A percentile compares a stretch with the other conserved stretches of the same genome.
Conservation (phyloP, 2,113 vertebrate species). For the Enhydra lutris region DNA sequence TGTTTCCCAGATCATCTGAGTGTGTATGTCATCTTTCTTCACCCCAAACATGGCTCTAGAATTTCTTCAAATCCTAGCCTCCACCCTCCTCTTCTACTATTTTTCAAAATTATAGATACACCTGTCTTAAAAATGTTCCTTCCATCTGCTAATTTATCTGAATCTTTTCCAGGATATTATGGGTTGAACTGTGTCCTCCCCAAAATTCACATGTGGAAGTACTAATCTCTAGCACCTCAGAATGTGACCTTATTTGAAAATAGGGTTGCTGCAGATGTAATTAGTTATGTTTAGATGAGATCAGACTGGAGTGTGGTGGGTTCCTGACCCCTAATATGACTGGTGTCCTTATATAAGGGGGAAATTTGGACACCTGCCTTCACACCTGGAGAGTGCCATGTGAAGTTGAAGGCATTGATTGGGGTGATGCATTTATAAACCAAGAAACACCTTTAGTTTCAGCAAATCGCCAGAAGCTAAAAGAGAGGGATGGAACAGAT, state of each 20-base stretch:
- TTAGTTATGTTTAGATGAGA: neutral
- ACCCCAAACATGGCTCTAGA: neutral
- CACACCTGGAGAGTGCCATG: fast-evolving
- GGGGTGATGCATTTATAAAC: neutral
- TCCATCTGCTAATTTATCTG: neutral
- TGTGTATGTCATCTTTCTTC: neutral
- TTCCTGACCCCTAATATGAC: neutral
- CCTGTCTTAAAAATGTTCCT: neutral
- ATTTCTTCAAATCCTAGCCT: neutral
- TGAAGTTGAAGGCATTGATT: neutral
- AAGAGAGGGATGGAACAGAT: neutral
- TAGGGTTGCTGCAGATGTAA: neutral
- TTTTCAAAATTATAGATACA: neutral
- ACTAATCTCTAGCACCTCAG: neutral
- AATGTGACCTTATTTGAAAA: neutral
- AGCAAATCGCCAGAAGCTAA: neutral
- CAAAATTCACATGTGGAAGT: neutral
- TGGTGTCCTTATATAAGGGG: neutral
- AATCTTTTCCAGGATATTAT: neutral
- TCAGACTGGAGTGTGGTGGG: neutral
- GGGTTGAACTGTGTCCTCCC: neutral
- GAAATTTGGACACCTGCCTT: neutral
- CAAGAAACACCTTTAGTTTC: neutral
- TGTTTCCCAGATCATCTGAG: neutral
- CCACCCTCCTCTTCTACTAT: neutral